phyloP scores from a whole-genome alignment of 2,888 invertebrate species.

The Chouioia cunea region DNA sequence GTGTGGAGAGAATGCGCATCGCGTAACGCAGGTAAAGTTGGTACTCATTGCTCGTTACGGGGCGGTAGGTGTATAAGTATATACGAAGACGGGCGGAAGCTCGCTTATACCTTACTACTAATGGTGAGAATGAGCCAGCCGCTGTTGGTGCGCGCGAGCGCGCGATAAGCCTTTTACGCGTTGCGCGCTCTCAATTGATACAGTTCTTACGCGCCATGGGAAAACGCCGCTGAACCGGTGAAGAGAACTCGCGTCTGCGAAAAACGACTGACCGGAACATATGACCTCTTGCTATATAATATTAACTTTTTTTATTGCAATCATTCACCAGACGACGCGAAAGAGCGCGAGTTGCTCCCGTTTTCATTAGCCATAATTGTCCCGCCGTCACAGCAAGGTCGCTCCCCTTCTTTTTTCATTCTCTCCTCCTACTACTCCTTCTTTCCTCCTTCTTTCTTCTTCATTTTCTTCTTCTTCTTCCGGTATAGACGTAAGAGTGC shows the following conservation, averaged over 20 bases:
- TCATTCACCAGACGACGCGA: neutral
- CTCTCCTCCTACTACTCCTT: slow-evolving; percentile 8
- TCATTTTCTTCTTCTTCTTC: neutral
- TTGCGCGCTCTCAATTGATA: slow-evolving; percentile 28
- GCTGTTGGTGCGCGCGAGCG: slow-evolving; percentile 1
- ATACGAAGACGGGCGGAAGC: neutral
- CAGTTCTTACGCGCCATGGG: slow-evolving; percentile 8
- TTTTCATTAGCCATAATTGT: slow-evolving; percentile 43
- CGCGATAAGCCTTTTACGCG: slow-evolving; percentile 37
- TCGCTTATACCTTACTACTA: slow-evolving; percentile 16
- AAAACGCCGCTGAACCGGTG: slow-evolving; percentile 13
- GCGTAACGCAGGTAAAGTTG: slow-evolving; percentile 12
- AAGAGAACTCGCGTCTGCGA: slow-evolving; percentile 19
- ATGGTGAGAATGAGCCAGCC: slow-evolving; percentile 44
- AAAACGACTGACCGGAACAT: slow-evolving; percentile 43
- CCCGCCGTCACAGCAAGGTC: slow-evolving; percentile 14
- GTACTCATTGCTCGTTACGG: slow-evolving; percentile 17
- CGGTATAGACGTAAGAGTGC: slow-evolving; percentile 20
- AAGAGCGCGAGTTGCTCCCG: slow-evolving; percentile 21
- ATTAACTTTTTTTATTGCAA: neutral
- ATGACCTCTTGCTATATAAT: neutral
- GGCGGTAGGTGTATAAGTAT: neutral
- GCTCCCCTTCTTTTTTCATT: neutral
- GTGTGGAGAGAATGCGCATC: slow-evolving; percentile 9
- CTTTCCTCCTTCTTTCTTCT: slow-evolving; percentile 29